A percentile compares a stretch with the other conserved stretches of the same genome.
Conservation (phyloP, 2,888 invertebrate genomes). For the Operophtera brumata region DNA sequence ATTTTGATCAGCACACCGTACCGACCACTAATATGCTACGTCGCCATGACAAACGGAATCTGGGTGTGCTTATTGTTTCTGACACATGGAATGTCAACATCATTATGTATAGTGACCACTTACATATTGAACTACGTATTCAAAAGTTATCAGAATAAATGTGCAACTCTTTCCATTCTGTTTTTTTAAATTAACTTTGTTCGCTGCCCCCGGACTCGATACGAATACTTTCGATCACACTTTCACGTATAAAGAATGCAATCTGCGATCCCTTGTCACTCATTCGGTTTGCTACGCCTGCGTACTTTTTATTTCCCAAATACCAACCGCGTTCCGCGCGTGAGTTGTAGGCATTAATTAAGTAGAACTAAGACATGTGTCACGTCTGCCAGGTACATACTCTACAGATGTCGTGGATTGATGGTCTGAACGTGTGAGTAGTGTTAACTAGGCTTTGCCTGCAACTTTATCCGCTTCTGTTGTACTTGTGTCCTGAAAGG, state of each 20-base stretch:
- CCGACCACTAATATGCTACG: too few species aligned
- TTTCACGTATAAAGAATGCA: conserved; percentile 22
- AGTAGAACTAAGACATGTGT: conserved; percentile 22
- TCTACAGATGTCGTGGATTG: conserved; percentile 23
- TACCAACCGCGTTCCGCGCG: conserved; percentile 12
- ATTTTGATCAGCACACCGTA: too few species aligned
- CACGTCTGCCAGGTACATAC: conserved; percentile 23
- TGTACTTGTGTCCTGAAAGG: not conserved
- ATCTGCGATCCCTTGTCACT: conserved; percentile 24
- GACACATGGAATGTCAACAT: too few species aligned
- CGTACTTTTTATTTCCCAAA: conserved; percentile 15
- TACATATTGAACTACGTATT: too few species aligned
- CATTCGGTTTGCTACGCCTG: conserved; percentile 18
- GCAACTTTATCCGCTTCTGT: conserved; percentile 5
- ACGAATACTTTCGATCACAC: conserved; percentile 15
- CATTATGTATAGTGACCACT: too few species aligned
- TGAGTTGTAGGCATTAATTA: conserved; percentile 18
- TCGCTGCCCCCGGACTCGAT: not conserved
- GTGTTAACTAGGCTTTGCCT: conserved; percentile 6
- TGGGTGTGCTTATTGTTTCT: too few species aligned
- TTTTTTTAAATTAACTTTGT: not conserved
- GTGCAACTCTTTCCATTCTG: too few species aligned
- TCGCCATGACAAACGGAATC: too few species aligned
- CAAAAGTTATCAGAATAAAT: too few species aligned
- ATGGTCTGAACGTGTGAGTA: conserved; percentile 21